Evolutionary conservation across 2,797 vertebrate genomes (phyloP).

Genomic region (Onychomys arenicola): DNA sequence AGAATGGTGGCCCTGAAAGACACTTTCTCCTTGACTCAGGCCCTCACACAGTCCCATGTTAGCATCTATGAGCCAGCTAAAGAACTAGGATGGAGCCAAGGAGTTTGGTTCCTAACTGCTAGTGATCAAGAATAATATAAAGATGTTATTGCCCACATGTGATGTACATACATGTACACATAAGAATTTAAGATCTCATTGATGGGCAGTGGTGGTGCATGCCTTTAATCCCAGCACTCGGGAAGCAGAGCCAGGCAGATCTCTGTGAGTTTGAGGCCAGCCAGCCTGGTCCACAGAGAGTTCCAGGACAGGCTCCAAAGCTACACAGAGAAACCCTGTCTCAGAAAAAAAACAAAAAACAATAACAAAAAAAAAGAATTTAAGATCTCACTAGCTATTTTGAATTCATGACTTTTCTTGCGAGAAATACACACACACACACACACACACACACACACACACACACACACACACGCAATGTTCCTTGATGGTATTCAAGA

Average conservation of each 20-base stretch:
- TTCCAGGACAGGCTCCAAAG: too few relatives aligned
- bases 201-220: too few relatives aligned
- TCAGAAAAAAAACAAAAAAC: too few relatives aligned
- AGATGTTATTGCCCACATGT: constrained; percentile 4
- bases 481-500: constrained; percentile 27
- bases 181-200: not conserved
- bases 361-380: too few relatives aligned
- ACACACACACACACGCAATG: not conserved
- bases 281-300: too few relatives aligned
- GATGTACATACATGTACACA: not conserved
- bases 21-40: constrained; percentile 33
- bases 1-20: constrained; percentile 33
- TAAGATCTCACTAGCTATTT: constrained; percentile 36
- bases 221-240: too few relatives aligned
- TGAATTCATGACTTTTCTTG: constrained; percentile 48
- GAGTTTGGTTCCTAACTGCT: constrained; percentile 42
- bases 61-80: not conserved
- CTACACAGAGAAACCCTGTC: too few relatives aligned
- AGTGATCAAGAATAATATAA: constrained; percentile 22
- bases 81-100: not conserved
- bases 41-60: not conserved
- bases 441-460: too few relatives aligned
- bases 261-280: too few relatives aligned
- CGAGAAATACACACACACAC: too few relatives aligned
- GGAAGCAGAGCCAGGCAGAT: too few relatives aligned